Evolutionary conservation across 2,797 vertebrate genomes (phyloP), one percentile per base, ranked within the genome.

Genomic region (Pseudomugil tenellus): DNA sequence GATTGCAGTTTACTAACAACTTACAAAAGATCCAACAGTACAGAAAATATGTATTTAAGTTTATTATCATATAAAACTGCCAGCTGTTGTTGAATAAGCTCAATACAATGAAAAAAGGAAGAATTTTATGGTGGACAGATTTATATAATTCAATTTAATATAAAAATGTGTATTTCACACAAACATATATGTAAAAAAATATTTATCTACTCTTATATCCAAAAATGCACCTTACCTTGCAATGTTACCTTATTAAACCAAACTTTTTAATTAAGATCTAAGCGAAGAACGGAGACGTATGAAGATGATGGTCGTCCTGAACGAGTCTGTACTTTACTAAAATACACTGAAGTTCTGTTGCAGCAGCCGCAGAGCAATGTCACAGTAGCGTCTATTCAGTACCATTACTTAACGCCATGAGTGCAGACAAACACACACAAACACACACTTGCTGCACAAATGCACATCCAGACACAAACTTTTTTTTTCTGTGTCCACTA

Each of bases 301-400:
- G 1, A 31, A 58, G 14, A 51, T 25, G 14, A 1, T 4, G 5
- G 8, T 13, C 6, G 11, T 6, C 19, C n/a, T n/a, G n/a, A n/a
- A n/a, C n/a, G n/a, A 26, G 25, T 21, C 54, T 63, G 16, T 21
- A 23, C n/a, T 37, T 68, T n/a, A 37, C 32, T 16, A 41, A n/a
- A n/a, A 19, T 26, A 63, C 35, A 31, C 52, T 69, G 32, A 11
- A 49, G 65, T 74, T 57, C 39, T 53, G 25, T 28, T 34, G 56
- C 48, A 72, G 63, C 52, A 70, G 37, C 63, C 57, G 26, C 0
- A 63, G 26, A 64, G 69, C 59, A 7, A 4, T 64, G 34, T 46
- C 78, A 69, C 67, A 80, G 61, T 57, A 34, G 9, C 57, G 70
- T 79, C 69, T 70, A 72, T 72, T 84, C 73, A 84, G 76, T 80